Conservation (phyloP, 2,113 vertebrate species). For the Siniperca knerii region DNA sequence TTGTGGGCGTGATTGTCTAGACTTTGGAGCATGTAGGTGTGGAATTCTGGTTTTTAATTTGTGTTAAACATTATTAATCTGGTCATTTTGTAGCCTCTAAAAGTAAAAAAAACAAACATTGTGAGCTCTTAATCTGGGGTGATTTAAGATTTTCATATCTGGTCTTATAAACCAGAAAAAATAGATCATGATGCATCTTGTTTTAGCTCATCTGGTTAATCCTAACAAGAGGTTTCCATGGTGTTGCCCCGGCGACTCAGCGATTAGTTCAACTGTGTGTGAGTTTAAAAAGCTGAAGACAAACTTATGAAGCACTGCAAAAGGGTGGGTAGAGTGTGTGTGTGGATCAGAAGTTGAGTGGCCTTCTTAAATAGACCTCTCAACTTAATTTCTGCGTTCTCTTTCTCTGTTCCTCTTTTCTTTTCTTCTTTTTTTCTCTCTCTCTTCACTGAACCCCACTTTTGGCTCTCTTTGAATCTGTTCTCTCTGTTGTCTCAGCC, state of each 20-base stretch:
- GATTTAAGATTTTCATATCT: not conserved
- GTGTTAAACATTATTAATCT: slow-evolving; percentile 6
- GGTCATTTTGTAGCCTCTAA: not conserved
- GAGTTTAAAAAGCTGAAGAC: not conserved
- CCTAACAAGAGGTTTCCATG: slow-evolving; percentile 19
- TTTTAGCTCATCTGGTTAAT: slow-evolving; percentile 26
- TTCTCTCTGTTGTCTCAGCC: slow-evolving; percentile 75
- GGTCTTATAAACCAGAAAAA: not conserved
- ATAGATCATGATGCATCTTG: not conserved
- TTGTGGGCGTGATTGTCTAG: slow-evolving; percentile 4
- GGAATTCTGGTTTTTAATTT: not conserved
- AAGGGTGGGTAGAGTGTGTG: slow-evolving; percentile 22
- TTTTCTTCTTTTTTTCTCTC: not conserved
- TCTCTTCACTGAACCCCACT: slow-evolving; percentile 60
- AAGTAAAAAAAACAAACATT: not conserved
- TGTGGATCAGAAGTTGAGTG: slow-evolving; percentile 66
- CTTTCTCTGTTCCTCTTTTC: not conserved
- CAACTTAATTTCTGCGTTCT: slow-evolving; percentile 44
- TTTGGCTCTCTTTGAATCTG: slow-evolving; percentile 74
- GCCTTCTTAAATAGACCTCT: slow-evolving; percentile 59
- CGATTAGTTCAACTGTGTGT: not conserved
- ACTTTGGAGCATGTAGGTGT: not conserved
- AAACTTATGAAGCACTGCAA: slow-evolving; percentile 15
- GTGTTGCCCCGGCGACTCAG: not conserved
- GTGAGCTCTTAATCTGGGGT: not conserved